phyloP scores from a whole-genome alignment of 1,140 invertebrate genomes.

The Eulimnadia texana region DNA sequence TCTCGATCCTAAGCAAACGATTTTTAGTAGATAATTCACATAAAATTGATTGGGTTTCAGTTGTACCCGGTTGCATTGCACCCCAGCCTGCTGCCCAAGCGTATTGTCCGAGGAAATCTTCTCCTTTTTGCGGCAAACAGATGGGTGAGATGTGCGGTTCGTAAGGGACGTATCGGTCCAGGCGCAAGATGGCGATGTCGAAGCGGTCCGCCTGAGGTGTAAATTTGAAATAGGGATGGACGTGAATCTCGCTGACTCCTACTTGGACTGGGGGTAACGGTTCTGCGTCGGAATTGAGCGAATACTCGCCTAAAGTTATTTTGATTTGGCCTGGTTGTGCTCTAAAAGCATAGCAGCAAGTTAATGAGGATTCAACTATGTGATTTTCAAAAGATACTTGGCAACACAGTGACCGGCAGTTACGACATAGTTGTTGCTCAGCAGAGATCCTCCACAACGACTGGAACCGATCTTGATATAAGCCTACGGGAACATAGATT shows the following conservation, averaged over 20 bases:
- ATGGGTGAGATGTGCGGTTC: constrained; percentile 87
- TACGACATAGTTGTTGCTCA: constrained; percentile 81
- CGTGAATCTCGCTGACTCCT: constrained; percentile 69
- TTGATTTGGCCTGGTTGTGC: constrained; percentile 78
- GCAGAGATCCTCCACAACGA: constrained; percentile 85
- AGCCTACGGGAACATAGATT: constrained; percentile 39
- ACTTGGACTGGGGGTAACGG: constrained; percentile 78
- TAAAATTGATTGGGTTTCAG: background rate
- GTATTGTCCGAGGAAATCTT: constrained; percentile 75
- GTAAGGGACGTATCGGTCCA: constrained; percentile 71
- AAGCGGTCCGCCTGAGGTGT: constrained; percentile 74
- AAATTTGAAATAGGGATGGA: constrained; percentile 89
- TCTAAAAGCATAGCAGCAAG: too few relatives aligned
- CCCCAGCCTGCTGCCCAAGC: constrained; percentile 90
- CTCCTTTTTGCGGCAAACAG: constrained; percentile 76
- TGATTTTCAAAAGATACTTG: constrained; percentile 34
- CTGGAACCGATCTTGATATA: constrained; percentile 80
- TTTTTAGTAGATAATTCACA: background rate
- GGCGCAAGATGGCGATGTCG: constrained; percentile 75
- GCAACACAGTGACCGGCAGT: constrained; percentile 94
- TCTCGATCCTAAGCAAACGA: constrained; percentile 46
- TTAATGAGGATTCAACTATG: too few relatives aligned
- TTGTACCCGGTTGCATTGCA: constrained; percentile 52
- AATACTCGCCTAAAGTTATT: constrained; percentile 83
- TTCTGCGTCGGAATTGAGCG: constrained; percentile 81